These are phyloP conservation scores for Rhinichthys klamathensis DNA, from an alignment of 2,113 vertebrate species.

Conservation along the genomic window DNA sequence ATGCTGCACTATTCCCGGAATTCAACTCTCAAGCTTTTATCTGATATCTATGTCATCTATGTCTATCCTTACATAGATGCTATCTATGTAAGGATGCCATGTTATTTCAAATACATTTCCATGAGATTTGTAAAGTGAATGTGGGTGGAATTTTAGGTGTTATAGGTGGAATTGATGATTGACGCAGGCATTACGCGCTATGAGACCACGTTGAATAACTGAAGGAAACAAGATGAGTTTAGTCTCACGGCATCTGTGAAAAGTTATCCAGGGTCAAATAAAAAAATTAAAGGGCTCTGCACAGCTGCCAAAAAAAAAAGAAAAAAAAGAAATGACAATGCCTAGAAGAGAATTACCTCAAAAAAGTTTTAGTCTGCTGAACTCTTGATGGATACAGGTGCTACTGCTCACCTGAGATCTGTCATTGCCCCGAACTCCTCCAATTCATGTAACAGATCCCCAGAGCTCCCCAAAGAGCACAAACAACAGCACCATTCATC, in stretches of 20 bases:
- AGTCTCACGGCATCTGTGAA: constrained; percentile 6
- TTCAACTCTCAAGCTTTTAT: constrained; percentile 25
- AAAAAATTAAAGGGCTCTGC: constrained; percentile 7
- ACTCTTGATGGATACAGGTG: constrained; percentile 6
- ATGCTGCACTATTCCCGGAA: neutral
- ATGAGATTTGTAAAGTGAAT: neutral
- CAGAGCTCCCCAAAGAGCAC: constrained; percentile 22
- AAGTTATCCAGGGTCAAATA: constrained; percentile 26
- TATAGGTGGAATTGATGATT: constrained; percentile 26
- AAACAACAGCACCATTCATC: constrained; percentile 30
- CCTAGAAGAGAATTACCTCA: constrained; percentile 4
- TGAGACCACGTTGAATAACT: neutral
- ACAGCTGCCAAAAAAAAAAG: neutral
- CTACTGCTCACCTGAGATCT: constrained; percentile 35
- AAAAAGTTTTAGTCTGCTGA: constrained; percentile 11
- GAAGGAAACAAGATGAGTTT: constrained; percentile 6
- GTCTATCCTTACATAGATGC: too few relatives aligned
- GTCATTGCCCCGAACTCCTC: neutral
- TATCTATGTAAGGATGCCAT: neutral
- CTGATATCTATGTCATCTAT: neutral
- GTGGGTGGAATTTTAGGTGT: constrained; percentile 17
- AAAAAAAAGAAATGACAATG: neutral
- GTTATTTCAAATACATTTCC: neutral
- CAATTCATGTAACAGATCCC: constrained; percentile 22
- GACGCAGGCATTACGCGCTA: constrained; percentile 16